Percentiles rank a stretch among this genome's conserved stretches.
phyloP scores from a whole-genome alignment of 2,113 vertebrate genomes.

The Gymnarchus niloticus region DNA sequence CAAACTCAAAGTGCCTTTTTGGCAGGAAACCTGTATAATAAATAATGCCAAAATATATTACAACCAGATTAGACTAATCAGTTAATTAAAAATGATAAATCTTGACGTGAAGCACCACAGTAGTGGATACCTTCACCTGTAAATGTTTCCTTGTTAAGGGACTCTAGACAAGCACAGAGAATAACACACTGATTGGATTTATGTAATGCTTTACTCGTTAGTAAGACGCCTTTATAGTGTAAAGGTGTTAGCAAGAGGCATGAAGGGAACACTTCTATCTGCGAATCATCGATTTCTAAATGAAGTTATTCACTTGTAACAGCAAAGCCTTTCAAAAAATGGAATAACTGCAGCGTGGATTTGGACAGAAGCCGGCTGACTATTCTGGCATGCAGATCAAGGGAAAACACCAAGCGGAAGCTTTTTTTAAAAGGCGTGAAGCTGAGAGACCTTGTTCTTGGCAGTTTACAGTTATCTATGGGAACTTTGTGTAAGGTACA shows the following conservation, averaged over 20 bases:
- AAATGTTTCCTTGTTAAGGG: background rate
- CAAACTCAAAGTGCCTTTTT: background rate
- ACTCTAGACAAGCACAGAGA: background rate
- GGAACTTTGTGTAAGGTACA: background rate
- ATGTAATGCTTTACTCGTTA: background rate
- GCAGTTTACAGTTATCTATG: background rate
- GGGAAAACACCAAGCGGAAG: background rate
- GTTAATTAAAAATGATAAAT: constrained; percentile 1
- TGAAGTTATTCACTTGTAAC: background rate
- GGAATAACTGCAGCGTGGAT: background rate
- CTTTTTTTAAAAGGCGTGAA: background rate
- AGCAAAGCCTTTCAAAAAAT: background rate
- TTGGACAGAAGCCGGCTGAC: background rate
- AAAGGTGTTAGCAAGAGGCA: background rate
- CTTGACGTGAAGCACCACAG: background rate
- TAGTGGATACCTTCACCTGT: background rate
- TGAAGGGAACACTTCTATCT: background rate
- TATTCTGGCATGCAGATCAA: background rate
- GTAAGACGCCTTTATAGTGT: background rate
- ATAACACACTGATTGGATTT: background rate
- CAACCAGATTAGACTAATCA: constrained; percentile 6
- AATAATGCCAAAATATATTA: background rate
- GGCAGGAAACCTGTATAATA: background rate
- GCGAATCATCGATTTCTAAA: background rate
- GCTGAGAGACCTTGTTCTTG: background rate